Percentiles rank a stretch among this genome's conserved stretches.
Conservation (phyloP, 2,888 invertebrate species). For the Mamestra brassicae region DNA sequence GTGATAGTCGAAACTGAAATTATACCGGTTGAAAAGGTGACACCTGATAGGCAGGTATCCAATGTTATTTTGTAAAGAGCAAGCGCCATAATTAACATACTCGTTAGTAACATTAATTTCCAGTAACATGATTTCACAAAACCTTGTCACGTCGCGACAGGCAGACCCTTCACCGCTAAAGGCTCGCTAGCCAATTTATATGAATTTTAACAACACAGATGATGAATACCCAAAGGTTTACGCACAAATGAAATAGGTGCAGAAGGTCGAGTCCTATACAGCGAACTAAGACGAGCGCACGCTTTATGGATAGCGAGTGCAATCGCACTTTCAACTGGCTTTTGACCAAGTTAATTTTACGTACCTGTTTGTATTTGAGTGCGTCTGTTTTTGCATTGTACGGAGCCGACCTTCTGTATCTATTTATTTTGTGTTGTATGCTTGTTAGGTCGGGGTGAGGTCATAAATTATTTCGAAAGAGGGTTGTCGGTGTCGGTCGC, state of each 20-base stretch:
- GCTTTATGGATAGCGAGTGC: not conserved
- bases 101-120: conserved; percentile 31
- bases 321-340: not conserved
- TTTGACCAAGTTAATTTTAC: not conserved
- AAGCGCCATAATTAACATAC: conserved; percentile 21
- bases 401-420: conserved; percentile 15
- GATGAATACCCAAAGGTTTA: conserved; percentile 58
- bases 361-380: not conserved
- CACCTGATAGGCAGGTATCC: not conserved
- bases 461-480: conserved; percentile 70
- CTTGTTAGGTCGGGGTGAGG: conserved; percentile 56
- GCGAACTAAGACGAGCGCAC: not conserved
- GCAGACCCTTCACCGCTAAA: conserved; percentile 28
- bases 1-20: not conserved
- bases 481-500: conserved; percentile 62
- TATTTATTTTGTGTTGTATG: conserved; percentile 43
- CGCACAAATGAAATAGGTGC: not conserved
- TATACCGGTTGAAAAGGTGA: not conserved
- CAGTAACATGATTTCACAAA: conserved; percentile 32
- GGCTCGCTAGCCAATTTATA: conserved; percentile 61
- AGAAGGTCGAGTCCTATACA: not conserved
- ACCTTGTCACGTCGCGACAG: conserved; percentile 45
- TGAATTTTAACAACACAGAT: conserved; percentile 68
- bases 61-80: not conserved
- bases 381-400: not conserved